phyloP scores from a whole-genome alignment of 2,797 vertebrate genomes.

The Phoebastria nigripes region DNA sequence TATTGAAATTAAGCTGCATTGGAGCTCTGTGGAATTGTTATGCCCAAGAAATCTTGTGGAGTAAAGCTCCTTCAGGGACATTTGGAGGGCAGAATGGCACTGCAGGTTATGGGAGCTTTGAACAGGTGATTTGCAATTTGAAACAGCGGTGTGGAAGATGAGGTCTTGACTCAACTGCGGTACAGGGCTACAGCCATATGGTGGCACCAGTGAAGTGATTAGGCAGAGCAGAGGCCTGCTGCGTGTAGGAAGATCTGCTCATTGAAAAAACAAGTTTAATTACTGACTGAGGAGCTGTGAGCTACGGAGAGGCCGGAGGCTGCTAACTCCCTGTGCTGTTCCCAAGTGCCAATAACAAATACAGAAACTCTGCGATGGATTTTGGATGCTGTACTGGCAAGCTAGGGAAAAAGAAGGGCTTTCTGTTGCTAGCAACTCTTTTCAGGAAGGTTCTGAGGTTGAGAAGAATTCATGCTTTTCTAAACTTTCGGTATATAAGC shows the following conservation, averaged over 20 bases:
- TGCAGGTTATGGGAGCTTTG: neutral
- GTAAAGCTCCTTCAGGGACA: neutral
- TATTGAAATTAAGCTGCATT: neutral
- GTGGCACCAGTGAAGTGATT: neutral
- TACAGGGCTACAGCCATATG: fast-evolving
- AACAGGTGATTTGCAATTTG: fast-evolving
- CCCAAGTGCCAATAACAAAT: neutral
- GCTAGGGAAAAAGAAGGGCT: too few species aligned
- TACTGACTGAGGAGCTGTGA: neutral
- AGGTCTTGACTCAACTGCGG: neutral
- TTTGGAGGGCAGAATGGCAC: neutral
- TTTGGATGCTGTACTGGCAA: neutral
- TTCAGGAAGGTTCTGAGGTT: neutral
- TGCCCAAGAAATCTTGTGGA: neutral
- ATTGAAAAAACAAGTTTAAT: neutral
- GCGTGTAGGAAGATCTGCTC: neutral
- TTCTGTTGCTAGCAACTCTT: neutral
- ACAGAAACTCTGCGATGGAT: neutral
- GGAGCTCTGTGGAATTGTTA: neutral
- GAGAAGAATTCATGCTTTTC: neutral
- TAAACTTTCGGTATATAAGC: neutral
- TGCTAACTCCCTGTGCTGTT: neutral
- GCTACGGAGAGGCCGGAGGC: neutral
- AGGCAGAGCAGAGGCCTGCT: neutral
- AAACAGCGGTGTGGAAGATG: neutral